Base-by-base conservation (phyloP, 2,113 vertebrate genomes). In the Chrysochloris asiatica region DNA sequence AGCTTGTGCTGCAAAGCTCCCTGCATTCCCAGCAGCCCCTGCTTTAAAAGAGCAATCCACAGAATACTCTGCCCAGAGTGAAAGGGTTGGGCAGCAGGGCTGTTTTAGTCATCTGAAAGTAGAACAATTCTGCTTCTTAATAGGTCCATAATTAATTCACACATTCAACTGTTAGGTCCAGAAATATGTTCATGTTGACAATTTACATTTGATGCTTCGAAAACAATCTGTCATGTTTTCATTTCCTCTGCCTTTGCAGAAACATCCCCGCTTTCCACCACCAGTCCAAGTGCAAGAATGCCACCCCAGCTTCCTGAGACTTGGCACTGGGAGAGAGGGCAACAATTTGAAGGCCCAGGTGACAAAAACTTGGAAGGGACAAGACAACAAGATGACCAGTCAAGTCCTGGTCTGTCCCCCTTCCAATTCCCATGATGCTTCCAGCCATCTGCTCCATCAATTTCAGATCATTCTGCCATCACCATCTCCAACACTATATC, bases 141-240 rank as follows among this genome's bases (percentile, higher is more conserved):
- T 95, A 92, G 90, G 90, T 92, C 95, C 92, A 59, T 97, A 97
- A 98, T 97, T 97, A 97, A 97, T 97, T 97, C 96, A 97, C 97
- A 97, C 93, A 94, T 97, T 97, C 88, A 61, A 92, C 96, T 95
- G 94, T 88, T 92, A 93, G 93, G 96, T 97, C 96, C 95, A 97
- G 96, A 97, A 97, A 97, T 97, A 97, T 95, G 97, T 97, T 97
- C 90, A 73, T 97, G 95, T 95, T 97, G 95, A 96, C 96, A 96
- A 97, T 98, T 96, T 98, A 90, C 94, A 97, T 97, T 86, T 83
- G 96, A 95, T 96, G 89, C 94, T 95, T 97, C 45, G 75, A 96
- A 97, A 97, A 96, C 96, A 97, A 97, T 97, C 97, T 98, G 97
- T 94, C 88, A 28, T 83, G 61, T 86, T 96, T 97, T 94, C 92